Evolutionary conservation across 2,113 vertebrate species (phyloP).

Genomic region (Sprattus sprattus): DNA sequence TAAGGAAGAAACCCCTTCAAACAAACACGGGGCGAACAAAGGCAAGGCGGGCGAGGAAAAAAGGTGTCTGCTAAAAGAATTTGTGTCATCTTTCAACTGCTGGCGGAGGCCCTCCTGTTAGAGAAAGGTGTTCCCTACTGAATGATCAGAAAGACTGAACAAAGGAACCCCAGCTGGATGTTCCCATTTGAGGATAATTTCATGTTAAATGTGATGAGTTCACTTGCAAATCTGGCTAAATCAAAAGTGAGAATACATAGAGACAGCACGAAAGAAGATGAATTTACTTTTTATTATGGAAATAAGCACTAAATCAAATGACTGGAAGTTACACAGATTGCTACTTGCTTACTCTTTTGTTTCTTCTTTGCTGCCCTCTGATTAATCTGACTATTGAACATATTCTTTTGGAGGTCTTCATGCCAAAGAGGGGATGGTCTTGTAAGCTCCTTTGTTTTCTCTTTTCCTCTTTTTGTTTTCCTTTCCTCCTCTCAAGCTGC

Average conservation of each 20-base stretch:
- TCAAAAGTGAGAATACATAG: constrained; percentile 60
- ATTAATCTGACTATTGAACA: constrained; percentile 37
- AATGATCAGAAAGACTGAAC: not conserved
- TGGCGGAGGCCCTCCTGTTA: not conserved
- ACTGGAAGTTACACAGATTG: constrained; percentile 17
- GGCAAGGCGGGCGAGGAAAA: constrained; percentile 40
- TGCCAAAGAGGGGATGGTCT: constrained; percentile 27
- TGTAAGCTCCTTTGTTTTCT: constrained; percentile 53
- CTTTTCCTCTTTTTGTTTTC: constrained; percentile 54
- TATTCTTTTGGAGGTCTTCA: constrained; percentile 8
- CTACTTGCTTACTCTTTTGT: constrained; percentile 28
- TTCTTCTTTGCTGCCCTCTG: constrained; percentile 17
- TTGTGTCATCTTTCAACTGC: constrained; percentile 67
- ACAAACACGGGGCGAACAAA: constrained; percentile 69
- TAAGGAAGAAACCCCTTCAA: constrained; percentile 58
- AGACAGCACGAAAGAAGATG: constrained; percentile 61
- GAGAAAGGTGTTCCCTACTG: not conserved
- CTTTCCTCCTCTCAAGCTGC: constrained; percentile 65
- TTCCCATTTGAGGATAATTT: constrained; percentile 43
- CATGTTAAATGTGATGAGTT: constrained; percentile 18
- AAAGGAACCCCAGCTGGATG: not conserved
- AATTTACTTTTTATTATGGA: constrained; percentile 56
- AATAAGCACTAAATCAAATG: constrained; percentile 46
- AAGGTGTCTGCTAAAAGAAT: constrained; percentile 63
- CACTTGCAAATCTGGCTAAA: not conserved